phyloP scores from a whole-genome alignment of 1,140 invertebrate species.

The Drosophila auraria region DNA sequence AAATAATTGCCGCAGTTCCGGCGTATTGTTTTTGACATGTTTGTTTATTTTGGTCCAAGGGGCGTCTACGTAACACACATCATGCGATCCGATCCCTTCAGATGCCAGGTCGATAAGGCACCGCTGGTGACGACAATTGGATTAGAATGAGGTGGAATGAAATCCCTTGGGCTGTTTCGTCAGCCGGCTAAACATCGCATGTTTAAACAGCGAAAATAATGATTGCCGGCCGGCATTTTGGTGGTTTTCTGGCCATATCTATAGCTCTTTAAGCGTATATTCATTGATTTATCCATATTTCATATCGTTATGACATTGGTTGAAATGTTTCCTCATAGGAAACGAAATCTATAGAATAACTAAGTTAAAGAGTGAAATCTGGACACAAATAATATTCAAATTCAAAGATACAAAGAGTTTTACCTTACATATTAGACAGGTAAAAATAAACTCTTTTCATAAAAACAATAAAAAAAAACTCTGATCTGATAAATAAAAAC shows the following conservation, averaged over 20 bases:
- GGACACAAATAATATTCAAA: neutral
- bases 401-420: too few relatives aligned
- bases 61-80: conserved; percentile 20
- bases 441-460: too few relatives aligned
- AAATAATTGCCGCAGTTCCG: conserved; percentile 33
- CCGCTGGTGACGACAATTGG: conserved; percentile 25
- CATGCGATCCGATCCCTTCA: conserved; percentile 28
- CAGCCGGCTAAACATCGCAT: conserved; percentile 1
- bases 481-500: too few relatives aligned
- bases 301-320: too few relatives aligned
- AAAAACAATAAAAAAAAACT: too few relatives aligned
- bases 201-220: neutral
- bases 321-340: too few relatives aligned
- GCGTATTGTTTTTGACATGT: conserved; percentile 2
- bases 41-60: conserved; percentile 5
- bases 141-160: conserved; percentile 7
- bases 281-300: too few relatives aligned
- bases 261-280: neutral
- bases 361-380: too few relatives aligned
- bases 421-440: too few relatives aligned
- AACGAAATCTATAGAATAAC: too few relatives aligned
- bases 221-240: conserved; percentile 9
- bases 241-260: neutral
- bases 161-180: conserved; percentile 16
- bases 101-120: conserved; percentile 31